Conservation (phyloP, 2,888 invertebrate genomes). For the Mamestra brassicae region DNA sequence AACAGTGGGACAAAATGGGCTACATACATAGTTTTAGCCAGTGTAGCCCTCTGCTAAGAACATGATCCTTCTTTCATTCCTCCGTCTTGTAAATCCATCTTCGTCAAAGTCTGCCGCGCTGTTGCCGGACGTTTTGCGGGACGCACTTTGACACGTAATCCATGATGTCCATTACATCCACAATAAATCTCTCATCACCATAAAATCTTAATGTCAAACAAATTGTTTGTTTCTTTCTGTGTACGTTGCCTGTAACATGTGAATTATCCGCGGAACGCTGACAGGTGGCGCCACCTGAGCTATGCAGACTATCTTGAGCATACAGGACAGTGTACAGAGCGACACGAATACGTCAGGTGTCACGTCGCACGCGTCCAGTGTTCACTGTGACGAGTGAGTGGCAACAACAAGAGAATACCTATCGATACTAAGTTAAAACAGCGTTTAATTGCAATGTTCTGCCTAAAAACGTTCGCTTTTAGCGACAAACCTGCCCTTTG, state of each 20-base stretch:
- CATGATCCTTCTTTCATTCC: no score
- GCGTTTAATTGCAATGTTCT: neutral
- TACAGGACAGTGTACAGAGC: neutral
- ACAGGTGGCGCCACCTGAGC: slow-evolving; percentile 56
- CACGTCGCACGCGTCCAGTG: neutral
- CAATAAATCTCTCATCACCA: slow-evolving; percentile 26
- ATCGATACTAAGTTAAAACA: no score
- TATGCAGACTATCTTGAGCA: neutral
- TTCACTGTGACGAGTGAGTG: slow-evolving; percentile 8
- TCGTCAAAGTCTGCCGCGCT: neutral
- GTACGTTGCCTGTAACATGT: slow-evolving; percentile 22
- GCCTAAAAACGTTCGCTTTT: neutral
- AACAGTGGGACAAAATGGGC: no score
- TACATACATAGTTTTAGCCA: no score
- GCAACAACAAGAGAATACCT: slow-evolving; percentile 5
- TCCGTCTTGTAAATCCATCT: no score
- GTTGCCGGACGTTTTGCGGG: no score
- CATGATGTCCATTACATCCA: neutral
- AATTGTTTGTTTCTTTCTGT: slow-evolving; percentile 26
- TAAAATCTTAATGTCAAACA: slow-evolving; percentile 22
- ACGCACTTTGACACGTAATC: neutral
- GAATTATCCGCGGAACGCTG: slow-evolving; percentile 32
- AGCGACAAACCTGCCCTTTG: no score
- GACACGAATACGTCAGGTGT: slow-evolving; percentile 49
- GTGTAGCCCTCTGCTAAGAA: no score